Conservation (phyloP, 2,888 invertebrate species). For the Nemoura dubitans region DNA sequence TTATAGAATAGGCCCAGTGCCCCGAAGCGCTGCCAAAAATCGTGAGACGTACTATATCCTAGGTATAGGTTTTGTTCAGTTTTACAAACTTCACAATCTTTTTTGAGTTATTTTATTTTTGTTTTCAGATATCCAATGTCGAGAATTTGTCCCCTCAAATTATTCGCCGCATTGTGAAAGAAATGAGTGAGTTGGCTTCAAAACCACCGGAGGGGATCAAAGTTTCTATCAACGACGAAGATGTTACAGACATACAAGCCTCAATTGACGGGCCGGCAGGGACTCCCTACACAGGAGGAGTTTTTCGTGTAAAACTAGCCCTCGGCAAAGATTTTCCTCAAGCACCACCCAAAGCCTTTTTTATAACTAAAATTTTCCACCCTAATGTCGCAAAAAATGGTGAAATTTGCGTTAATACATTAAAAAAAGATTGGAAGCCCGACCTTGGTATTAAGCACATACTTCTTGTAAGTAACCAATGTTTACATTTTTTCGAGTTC, state of each 20-base stretch:
- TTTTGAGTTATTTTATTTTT: neutral
- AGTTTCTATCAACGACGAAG: conserved; percentile 88
- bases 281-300: conserved; percentile 90
- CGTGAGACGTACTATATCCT: too few relatives aligned
- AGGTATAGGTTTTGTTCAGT: too few relatives aligned
- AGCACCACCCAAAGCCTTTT: conserved; percentile 91
- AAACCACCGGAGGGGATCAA: conserved; percentile 92
- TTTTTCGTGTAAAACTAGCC: conserved; percentile 88
- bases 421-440: conserved; percentile 96
- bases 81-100: too few relatives aligned
- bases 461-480: conserved; percentile 71
- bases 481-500: neutral
- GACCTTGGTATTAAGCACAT: conserved; percentile 96
- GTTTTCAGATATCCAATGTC: conserved; percentile 80
- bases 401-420: conserved; percentile 95
- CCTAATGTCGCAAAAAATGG: conserved; percentile 94
- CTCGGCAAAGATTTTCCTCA: conserved; percentile 93
- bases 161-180: conserved; percentile 85
- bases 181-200: conserved; percentile 83
- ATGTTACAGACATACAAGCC: conserved; percentile 93
- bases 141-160: conserved; percentile 96
- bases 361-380: conserved; percentile 96
- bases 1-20: too few relatives aligned
- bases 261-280: conserved; percentile 94
- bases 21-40: too few relatives aligned